phyloP scores from a whole-genome alignment of 2,113 vertebrate species.

The rabbit (Oryctolagus cuniculus) region DNA sequence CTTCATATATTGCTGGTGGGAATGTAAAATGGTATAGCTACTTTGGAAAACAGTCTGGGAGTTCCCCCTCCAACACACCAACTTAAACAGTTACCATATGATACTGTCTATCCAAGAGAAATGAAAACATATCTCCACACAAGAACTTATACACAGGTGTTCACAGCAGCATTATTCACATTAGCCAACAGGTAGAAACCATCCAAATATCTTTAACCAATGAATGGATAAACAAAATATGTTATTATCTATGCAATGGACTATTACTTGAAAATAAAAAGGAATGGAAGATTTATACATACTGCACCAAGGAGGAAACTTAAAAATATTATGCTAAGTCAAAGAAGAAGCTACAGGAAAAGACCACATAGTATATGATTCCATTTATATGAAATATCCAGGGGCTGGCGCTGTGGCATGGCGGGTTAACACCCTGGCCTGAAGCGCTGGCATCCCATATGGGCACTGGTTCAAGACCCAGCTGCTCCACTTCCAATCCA shows the following conservation, averaged over 20 bases:
- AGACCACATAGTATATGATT: not conserved
- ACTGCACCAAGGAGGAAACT: not conserved
- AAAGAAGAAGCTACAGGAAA: slow-evolving; percentile 44
- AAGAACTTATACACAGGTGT: not conserved
- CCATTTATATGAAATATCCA: not conserved
- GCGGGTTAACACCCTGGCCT: too few species aligned
- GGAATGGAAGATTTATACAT: not conserved
- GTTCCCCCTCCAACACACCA: not conserved
- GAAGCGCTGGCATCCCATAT: too few species aligned
- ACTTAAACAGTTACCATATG: slow-evolving; percentile 46
- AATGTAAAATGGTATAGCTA: slow-evolving; percentile 33
- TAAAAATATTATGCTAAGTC: slow-evolving; percentile 31
- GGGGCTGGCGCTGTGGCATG: too few species aligned
- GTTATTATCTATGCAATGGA: slow-evolving; percentile 7
- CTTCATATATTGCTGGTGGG: not conserved
- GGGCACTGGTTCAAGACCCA: too few species aligned
- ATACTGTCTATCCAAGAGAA: slow-evolving; percentile 40
- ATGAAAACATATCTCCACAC: slow-evolving; percentile 43
- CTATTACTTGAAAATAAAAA: slow-evolving; percentile 30
- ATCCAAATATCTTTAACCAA: slow-evolving; percentile 25
- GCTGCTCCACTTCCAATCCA: too few species aligned
- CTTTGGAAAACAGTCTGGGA: slow-evolving; percentile 45
- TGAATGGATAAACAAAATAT: slow-evolving; percentile 41
- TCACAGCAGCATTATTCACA: not conserved
- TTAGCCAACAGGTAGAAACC: slow-evolving; percentile 21